A percentile compares a stretch with the other conserved stretches of the same genome.
phyloP scores from a whole-genome alignment of 2,113 vertebrate genomes.

The Oncorhynchus keta region DNA sequence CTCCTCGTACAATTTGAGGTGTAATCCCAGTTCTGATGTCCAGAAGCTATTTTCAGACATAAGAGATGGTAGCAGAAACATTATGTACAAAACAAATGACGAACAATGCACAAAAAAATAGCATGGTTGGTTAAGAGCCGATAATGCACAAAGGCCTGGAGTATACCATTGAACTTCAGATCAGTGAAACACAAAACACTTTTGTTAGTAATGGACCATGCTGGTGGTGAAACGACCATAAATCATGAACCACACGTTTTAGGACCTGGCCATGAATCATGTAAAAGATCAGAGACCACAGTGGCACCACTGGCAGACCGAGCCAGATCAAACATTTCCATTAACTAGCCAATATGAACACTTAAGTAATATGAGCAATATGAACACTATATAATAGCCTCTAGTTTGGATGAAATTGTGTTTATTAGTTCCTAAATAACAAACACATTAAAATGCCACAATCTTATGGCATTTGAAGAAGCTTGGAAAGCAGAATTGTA shows the following conservation, averaged over 20 bases:
- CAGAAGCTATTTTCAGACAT: too few relatives aligned
- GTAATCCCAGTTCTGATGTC: not conserved
- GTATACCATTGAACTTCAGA: not conserved
- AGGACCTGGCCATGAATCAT: conserved; percentile 16
- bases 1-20: too few relatives aligned
- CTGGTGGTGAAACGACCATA: conserved; percentile 3
- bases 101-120: too few relatives aligned
- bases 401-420: not conserved
- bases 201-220: conserved; percentile 20
- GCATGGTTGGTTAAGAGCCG: too few relatives aligned
- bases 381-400: not conserved
- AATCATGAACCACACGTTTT: conserved; percentile 20
- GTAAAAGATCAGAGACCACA: not conserved
- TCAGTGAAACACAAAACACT: conserved; percentile 17
- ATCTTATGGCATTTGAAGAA: not conserved
- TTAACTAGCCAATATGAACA: conserved; percentile 11
- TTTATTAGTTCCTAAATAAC: not conserved
- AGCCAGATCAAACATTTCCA: conserved; percentile 22
- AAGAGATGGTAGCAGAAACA: too few relatives aligned
- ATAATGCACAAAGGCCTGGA: not conserved
- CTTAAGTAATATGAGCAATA: conserved; percentile 1
- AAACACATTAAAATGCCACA: conserved; percentile 19
- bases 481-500: conserved; percentile 8
- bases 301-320: not conserved
- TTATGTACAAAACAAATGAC: too few relatives aligned